These are phyloP conservation scores for Bugulina stolonifera DNA, from an alignment of 2,888 invertebrate species.

Conservation along the genomic window DNA sequence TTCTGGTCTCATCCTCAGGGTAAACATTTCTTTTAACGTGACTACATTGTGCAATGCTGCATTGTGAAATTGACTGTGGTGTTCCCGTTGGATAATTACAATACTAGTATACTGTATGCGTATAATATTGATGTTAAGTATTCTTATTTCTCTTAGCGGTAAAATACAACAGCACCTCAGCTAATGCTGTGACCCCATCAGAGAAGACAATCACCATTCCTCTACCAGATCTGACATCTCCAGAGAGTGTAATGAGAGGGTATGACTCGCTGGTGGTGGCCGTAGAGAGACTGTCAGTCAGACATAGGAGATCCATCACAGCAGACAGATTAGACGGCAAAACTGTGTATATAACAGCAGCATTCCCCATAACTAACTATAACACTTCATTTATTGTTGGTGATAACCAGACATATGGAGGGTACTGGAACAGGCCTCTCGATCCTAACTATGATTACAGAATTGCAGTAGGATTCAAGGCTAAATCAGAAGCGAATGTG, in stretches of 20 bases:
- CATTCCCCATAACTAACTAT: background rate
- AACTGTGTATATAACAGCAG: background rate
- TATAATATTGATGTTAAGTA: too few species aligned
- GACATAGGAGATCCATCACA: background rate
- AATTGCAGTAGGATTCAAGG: conserved; percentile 68
- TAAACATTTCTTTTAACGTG: too few species aligned
- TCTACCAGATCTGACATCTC: background rate
- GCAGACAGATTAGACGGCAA: background rate
- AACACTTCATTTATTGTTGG: conserved; percentile 66
- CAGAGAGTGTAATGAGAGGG: background rate
- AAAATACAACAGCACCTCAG: too few species aligned
- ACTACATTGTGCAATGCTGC: too few species aligned
- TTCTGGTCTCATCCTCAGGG: background rate
- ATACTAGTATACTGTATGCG: too few species aligned
- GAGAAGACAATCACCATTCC: background rate
- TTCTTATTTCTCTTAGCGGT: too few species aligned
- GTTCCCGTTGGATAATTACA: too few species aligned
- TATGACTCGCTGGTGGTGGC: background rate
- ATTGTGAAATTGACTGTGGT: too few species aligned
- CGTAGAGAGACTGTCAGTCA: background rate
- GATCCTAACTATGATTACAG: conserved; percentile 61
- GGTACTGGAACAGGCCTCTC: conserved; percentile 74
- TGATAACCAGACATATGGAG: conserved; percentile 68
- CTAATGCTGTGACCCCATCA: background rate
- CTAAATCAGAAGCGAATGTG: conserved; percentile 58